phyloP scores from a whole-genome alignment of 2,797 vertebrate species.

The Danio albolineatus region DNA sequence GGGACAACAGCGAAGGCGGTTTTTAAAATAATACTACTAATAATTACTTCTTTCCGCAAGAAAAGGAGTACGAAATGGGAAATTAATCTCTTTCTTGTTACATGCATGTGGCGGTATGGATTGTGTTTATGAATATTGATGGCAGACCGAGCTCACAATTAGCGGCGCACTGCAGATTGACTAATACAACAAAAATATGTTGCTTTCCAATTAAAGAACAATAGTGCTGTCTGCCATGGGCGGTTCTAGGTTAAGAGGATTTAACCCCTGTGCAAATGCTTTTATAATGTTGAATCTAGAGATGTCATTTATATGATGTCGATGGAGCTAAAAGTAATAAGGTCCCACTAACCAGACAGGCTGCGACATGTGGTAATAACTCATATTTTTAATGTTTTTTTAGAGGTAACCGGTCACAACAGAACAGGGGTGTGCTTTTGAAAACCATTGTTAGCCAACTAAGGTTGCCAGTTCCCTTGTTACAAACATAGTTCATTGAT shows the following conservation, averaged over 20 bases:
- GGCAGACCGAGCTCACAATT: constrained; percentile 6
- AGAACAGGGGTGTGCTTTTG: too few species aligned
- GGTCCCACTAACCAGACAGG: not conserved
- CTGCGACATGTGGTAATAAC: too few species aligned
- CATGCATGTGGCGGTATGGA: not conserved
- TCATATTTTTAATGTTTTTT: too few species aligned
- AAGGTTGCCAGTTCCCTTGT: too few species aligned
- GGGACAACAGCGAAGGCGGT: constrained; percentile 45
- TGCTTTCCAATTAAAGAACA: constrained; percentile 38
- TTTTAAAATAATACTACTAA: constrained; percentile 51
- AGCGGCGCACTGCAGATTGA: constrained; percentile 6
- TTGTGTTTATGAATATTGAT: constrained; percentile 21
- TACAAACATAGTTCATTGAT: too few species aligned
- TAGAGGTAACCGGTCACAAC: too few species aligned
- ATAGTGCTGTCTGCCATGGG: constrained; percentile 16
- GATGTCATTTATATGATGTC: not conserved
- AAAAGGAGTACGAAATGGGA: constrained; percentile 21
- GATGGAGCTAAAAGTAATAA: not conserved
- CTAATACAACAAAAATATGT: constrained; percentile 34
- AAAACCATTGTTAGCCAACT: too few species aligned
- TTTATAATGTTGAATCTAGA: not conserved
- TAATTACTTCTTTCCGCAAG: constrained; percentile 49
- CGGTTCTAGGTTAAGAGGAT: constrained; percentile 15
- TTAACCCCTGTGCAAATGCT: not conserved
- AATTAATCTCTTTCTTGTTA: constrained; percentile 24